Percentiles rank a stretch among this genome's conserved stretches.
phyloP scores from a whole-genome alignment of 2,888 invertebrate species.

The Pristionchus entomophagus region DNA sequence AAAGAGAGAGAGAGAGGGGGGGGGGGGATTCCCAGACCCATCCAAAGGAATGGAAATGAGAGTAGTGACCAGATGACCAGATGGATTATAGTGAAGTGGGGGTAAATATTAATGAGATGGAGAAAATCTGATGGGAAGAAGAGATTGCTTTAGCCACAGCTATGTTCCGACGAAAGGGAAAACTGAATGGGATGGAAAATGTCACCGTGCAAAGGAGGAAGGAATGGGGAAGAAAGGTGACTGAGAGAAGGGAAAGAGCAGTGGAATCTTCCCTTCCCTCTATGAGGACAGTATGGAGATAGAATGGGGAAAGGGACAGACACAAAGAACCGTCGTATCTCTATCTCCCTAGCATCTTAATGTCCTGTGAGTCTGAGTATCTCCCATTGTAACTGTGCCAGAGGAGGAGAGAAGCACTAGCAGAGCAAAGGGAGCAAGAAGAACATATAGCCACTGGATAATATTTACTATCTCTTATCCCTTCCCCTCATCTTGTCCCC shows the following conservation, averaged over 20 bases:
- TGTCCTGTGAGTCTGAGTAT: constrained; percentile 19
- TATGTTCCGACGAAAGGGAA: constrained; percentile 20
- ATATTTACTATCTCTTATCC: constrained; percentile 45
- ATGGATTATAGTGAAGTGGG: constrained; percentile 25
- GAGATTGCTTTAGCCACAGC: not conserved
- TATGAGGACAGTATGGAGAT: constrained; percentile 7
- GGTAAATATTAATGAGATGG: constrained; percentile 36
- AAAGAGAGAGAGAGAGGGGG: constrained; percentile 48
- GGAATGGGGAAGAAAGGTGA: constrained; percentile 34
- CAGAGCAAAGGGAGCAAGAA: not conserved
- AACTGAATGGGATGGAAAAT: constrained; percentile 10
- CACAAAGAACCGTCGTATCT: constrained; percentile 20
- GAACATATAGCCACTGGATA: constrained; percentile 34
- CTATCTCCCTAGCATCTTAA: constrained; percentile 23
- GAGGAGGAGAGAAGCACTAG: not conserved
- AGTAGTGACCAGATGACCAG: constrained; percentile 37
- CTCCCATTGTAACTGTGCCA: constrained; percentile 26
- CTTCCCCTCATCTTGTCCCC: constrained; percentile 22
- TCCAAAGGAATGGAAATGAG: constrained; percentile 39
- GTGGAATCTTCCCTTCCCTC: constrained; percentile 33
- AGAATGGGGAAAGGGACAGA: not conserved
- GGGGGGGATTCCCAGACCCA: constrained; percentile 33
- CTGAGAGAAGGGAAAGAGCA: constrained; percentile 31
- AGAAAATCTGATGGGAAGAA: not conserved
- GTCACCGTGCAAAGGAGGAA: not conserved